These are phyloP conservation scores for Mythimna loreyi DNA, from an alignment of 2,888 invertebrate genomes.

Conservation along the genomic window DNA sequence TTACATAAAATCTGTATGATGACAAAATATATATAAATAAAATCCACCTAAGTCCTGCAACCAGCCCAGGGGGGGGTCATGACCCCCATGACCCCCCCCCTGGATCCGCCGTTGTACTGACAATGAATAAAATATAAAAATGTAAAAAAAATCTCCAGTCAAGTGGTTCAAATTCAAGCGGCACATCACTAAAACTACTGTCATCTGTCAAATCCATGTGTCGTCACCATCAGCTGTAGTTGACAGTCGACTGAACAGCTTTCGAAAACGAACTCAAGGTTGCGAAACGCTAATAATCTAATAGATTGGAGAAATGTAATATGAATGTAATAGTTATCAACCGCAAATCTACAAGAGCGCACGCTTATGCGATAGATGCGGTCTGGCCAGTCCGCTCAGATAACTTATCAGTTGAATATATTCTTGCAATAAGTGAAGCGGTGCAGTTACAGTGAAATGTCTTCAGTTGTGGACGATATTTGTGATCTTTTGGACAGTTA, in stretches of 20 bases:
- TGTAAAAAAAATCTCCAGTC: too few relatives aligned
- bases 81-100: too few relatives aligned
- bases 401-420: conserved; percentile 67
- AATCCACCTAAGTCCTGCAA: too few relatives aligned
- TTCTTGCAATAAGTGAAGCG: neutral
- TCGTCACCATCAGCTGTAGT: conserved; percentile 70
- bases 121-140: too few relatives aligned
- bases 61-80: too few relatives aligned
- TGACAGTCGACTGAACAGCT: conserved; percentile 56
- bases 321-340: conserved; percentile 80
- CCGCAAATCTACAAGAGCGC: conserved; percentile 70
- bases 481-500: conserved; percentile 95
- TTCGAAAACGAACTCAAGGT: conserved; percentile 78
- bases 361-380: conserved; percentile 61
- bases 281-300: conserved; percentile 62
- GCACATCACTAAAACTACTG: neutral
- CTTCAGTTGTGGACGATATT: conserved; percentile 89
- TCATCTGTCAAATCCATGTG: conserved; percentile 69
- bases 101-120: too few relatives aligned
- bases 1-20: too few relatives aligned
- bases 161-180: neutral
- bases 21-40: too few relatives aligned
- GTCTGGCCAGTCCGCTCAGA: conserved; percentile 43
- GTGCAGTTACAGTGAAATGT: conserved; percentile 72
- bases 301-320: conserved; percentile 73